Evolutionary conservation across 2,888 invertebrate species (phyloP).

Genomic region (Harpagoxenus sublaevis): DNA sequence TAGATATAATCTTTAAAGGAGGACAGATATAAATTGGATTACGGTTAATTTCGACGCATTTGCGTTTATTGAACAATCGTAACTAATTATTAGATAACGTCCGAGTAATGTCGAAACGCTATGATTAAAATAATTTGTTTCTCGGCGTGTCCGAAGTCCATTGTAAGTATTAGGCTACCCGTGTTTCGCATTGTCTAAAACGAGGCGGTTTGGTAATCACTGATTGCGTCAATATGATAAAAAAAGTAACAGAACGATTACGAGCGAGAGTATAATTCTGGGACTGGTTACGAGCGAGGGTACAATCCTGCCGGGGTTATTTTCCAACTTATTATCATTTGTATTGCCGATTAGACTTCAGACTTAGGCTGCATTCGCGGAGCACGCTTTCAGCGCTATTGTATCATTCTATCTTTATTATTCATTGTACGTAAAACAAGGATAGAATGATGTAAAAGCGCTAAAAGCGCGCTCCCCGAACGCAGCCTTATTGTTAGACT

Average conservation of each 20-base stretch:
- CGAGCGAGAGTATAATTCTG: not conserved
- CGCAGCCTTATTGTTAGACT: no score
- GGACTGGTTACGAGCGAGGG: not conserved
- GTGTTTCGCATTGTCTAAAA: conserved; percentile 15
- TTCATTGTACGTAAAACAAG: no score
- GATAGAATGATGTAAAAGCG: no score
- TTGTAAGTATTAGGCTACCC: not conserved
- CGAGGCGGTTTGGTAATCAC: not conserved
- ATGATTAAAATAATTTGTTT: conserved; percentile 19
- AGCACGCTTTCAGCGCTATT: no score
- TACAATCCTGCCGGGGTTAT: not conserved
- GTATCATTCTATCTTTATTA: no score
- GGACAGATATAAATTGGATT: not conserved
- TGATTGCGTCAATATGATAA: not conserved
- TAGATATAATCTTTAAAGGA: not conserved
- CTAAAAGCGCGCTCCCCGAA: no score
- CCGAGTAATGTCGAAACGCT: not conserved
- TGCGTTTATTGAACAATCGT: not conserved
- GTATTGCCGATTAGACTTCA: not conserved
- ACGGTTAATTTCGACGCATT: not conserved
- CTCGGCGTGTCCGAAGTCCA: not conserved
- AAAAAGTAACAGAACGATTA: not conserved
- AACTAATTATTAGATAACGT: conserved; percentile 4
- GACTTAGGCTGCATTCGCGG: no score
- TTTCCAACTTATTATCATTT: not conserved